A percentile compares a stretch with the other conserved stretches of the same genome.
These are phyloP conservation scores for Brachionus sp. DNA, from an alignment of 1,140 invertebrate genomes.

Conservation along the genomic window DNA sequence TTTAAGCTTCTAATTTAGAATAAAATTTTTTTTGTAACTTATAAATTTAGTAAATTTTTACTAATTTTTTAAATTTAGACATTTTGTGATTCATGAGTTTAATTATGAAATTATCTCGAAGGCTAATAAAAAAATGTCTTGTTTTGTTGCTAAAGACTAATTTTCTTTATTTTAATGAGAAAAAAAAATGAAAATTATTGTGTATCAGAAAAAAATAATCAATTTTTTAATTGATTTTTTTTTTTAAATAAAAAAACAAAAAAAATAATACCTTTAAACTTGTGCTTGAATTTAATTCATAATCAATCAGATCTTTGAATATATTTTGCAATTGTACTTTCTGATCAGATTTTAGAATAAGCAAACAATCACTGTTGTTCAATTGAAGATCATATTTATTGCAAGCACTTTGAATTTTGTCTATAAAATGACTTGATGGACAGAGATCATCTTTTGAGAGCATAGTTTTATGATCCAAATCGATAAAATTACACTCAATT, in stretches of 20 bases:
- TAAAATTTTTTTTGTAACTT: too few species aligned
- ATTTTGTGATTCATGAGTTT: too few species aligned
- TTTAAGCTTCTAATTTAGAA: too few species aligned
- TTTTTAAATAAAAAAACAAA: neutral
- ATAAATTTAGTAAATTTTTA: too few species aligned
- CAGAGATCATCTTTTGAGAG: neutral
- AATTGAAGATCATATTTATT: neutral
- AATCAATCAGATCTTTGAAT: slow-evolving; percentile 7
- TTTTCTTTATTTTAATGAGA: too few species aligned
- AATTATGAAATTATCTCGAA: too few species aligned
- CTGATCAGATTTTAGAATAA: neutral
- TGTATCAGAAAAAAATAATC: too few species aligned
- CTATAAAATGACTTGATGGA: neutral
- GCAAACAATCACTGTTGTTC: neutral
- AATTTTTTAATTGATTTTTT: too few species aligned
- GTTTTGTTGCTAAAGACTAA: too few species aligned
- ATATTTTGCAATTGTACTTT: neutral
- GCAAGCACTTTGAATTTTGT: neutral
- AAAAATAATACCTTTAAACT: neutral
- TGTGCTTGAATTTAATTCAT: neutral
- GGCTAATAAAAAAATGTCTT: too few species aligned
- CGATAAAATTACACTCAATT: neutral
- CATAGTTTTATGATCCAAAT: neutral
- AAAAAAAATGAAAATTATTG: too few species aligned
- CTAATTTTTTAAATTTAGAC: too few species aligned